Percentiles rank a stretch among this genome's conserved stretches.
Evolutionary conservation across 2,113 vertebrate genomes (phyloP).

Genomic region (Neoarius graeffei): DNA sequence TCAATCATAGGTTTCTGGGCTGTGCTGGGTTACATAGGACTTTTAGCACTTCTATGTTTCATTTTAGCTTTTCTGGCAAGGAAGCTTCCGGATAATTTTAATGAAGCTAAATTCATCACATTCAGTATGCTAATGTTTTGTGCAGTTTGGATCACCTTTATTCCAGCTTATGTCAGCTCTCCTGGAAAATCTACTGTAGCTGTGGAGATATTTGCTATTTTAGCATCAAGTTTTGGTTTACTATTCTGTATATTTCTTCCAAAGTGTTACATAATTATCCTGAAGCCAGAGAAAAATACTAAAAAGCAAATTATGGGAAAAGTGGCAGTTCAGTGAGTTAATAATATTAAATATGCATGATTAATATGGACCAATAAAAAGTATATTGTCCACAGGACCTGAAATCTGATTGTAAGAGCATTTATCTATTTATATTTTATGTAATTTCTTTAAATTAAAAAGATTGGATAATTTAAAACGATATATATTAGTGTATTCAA

Average conservation of each 20-base stretch:
- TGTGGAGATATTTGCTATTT: slow-evolving; percentile 68
- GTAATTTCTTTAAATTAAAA: neutral
- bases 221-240: slow-evolving; percentile 51
- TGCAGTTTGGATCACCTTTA: slow-evolving; percentile 67
- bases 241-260: slow-evolving; percentile 46
- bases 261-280: slow-evolving; percentile 47
- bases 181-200: slow-evolving; percentile 69
- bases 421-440: neutral
- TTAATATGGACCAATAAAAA: neutral
- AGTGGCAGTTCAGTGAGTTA: neutral
- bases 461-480: neutral
- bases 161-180: slow-evolving; percentile 69
- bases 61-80: no score
- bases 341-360: neutral
- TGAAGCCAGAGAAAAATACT: slow-evolving; percentile 45
- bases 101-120: no score
- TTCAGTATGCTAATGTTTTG: slow-evolving; percentile 51
- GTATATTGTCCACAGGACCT: neutral
- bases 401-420: neutral
- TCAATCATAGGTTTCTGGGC: no score
- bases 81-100: no score
- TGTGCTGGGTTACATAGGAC: slow-evolving; percentile 50
- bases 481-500: neutral
- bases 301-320: slow-evolving; percentile 46
- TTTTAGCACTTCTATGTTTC: slow-evolving; percentile 61